These are phyloP conservation scores for Emesis furor DNA, from an alignment of 2,888 invertebrate genomes.

Conservation along the genomic window DNA sequence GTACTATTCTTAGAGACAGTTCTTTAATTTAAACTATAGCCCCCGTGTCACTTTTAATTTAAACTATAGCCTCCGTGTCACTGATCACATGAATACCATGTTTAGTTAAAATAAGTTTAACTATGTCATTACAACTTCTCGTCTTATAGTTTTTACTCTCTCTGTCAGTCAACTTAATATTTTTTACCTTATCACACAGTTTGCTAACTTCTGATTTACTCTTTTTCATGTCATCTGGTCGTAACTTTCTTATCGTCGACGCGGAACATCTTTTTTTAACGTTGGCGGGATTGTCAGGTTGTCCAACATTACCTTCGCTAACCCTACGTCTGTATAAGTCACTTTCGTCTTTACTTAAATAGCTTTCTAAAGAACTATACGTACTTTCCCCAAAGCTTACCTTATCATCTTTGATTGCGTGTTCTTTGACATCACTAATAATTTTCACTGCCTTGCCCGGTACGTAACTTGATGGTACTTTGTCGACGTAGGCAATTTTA, in stretches of 20 bases:
- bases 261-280: conserved; percentile 85
- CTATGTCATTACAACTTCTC: conserved; percentile 92
- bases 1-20: not conserved
- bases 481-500: conserved; percentile 87
- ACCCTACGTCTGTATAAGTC: conserved; percentile 84
- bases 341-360: conserved; percentile 87
- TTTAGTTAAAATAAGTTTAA: conserved; percentile 95
- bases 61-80: conserved; percentile 95
- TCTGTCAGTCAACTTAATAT: conserved; percentile 86
- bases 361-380: conserved; percentile 91
- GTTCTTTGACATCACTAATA: conserved; percentile 90
- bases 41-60: conserved; percentile 94
- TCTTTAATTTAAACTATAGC: conserved; percentile 92
- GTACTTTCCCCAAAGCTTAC: conserved; percentile 85
- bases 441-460: conserved; percentile 96
- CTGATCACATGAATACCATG: conserved; percentile 96
- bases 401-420: conserved; percentile 84
- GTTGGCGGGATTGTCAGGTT: conserved; percentile 71
- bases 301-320: conserved; percentile 85
- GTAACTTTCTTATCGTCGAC: conserved; percentile 85
- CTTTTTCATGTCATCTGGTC: conserved; percentile 87
- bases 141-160: conserved; percentile 85
- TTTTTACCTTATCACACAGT: conserved; percentile 88
- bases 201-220: conserved; percentile 90
- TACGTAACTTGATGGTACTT: conserved; percentile 86